These are phyloP conservation scores for Sminthurinus aureus DNA, from an alignment of 2,888 invertebrate species.

Conservation along the genomic window DNA sequence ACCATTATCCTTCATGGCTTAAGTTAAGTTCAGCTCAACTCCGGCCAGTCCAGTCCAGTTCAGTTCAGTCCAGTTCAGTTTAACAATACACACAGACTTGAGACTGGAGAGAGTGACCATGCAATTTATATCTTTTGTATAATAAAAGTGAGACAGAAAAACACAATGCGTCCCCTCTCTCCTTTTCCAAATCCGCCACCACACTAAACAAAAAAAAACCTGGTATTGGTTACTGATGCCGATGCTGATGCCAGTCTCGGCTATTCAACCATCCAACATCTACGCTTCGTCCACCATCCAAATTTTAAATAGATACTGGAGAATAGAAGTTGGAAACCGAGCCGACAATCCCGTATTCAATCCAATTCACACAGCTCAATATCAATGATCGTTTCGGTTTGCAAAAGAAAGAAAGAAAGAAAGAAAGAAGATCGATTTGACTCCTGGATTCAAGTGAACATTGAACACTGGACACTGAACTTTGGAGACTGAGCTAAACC, in stretches of 20 bases:
- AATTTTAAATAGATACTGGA: background rate
- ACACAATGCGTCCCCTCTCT: too few relatives aligned
- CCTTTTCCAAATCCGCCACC: background rate
- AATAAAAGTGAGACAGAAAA: background rate
- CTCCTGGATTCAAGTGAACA: background rate
- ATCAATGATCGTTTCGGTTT: slow-evolving; percentile 12
- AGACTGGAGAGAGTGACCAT: background rate
- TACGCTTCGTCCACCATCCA: background rate
- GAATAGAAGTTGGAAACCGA: background rate
- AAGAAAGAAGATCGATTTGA: background rate
- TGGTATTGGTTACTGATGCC: too few relatives aligned
- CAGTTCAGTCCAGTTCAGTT: too few relatives aligned
- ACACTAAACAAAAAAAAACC: background rate
- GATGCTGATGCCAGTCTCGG: too few relatives aligned
- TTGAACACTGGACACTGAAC: too few relatives aligned
- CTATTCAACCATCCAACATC: background rate
- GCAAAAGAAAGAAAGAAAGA: slow-evolving; percentile 29
- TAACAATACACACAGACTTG: too few relatives aligned
- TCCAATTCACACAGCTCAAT: slow-evolving; percentile 14
- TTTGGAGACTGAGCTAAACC: too few relatives aligned
- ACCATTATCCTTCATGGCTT: slow-evolving; percentile 23
- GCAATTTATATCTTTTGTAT: slow-evolving; percentile 12
- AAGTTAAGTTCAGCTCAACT: background rate
- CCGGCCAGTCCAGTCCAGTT: too few relatives aligned
- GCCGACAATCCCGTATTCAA: background rate